A percentile compares a stretch with the other conserved stretches of the same genome.
Evolutionary conservation across 23 tunicate species (phyloP).

Genomic region (Halocynthia aurantium): DNA sequence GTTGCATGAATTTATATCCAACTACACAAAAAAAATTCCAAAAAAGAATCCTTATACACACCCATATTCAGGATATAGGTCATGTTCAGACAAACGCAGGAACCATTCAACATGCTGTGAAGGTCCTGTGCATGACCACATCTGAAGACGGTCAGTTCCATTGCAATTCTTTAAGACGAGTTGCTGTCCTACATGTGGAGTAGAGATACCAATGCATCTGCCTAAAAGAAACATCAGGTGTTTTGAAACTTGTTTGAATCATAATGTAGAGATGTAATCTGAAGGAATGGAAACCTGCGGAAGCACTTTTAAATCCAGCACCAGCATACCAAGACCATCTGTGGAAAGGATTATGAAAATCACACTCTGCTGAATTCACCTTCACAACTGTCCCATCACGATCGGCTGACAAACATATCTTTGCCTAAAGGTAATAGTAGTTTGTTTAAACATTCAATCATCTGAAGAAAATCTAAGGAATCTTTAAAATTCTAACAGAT

Average conservation of each 20-base stretch:
- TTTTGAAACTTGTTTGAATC: not conserved
- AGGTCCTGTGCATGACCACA: constrained; percentile 30
- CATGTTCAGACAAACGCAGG: not conserved
- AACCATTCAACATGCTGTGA: constrained; percentile 7
- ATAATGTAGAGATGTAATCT: not conserved
- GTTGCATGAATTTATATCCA: not conserved
- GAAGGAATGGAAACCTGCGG: not conserved
- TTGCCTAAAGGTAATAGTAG: not conserved
- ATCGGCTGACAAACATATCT: not conserved
- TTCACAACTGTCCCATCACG: not conserved
- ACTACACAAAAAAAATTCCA: not conserved
- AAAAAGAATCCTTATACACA: not conserved
- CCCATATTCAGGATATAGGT: constrained; percentile 21
- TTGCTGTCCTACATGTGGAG: constrained; percentile 6
- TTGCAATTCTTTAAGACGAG: constrained; percentile 36
- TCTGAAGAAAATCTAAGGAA: too few species aligned
- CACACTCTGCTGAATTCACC: not conserved
- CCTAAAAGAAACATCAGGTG: not conserved
- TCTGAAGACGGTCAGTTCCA: constrained; percentile 38
- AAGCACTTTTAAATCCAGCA: not conserved
- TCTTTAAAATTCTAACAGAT: too few species aligned
- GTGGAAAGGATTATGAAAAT: constrained; percentile 8
- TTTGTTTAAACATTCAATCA: too few species aligned
- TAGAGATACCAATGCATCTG: not conserved
- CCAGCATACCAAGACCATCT: constrained; percentile 19